These are phyloP conservation scores for Acronicta leporina DNA, from an alignment of 2,888 invertebrate species.

Conservation along the genomic window DNA sequence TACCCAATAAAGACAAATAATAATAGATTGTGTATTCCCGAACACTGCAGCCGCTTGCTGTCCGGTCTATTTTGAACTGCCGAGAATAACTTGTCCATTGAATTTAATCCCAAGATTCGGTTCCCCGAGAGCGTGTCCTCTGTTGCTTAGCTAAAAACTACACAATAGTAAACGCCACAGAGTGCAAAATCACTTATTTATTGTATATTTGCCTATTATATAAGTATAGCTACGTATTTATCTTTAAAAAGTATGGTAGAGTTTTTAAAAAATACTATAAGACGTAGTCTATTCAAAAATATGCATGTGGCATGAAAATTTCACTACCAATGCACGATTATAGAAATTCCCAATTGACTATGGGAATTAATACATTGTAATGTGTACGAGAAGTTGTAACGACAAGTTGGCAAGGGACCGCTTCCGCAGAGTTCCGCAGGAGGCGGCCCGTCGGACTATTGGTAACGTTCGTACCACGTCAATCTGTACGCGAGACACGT, in stretches of 20 bases:
- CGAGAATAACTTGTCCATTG: constrained; percentile 34
- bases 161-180: constrained; percentile 8
- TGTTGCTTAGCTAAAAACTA: constrained; percentile 13
- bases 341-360: constrained; percentile 31
- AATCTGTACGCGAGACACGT: constrained; percentile 62
- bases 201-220: not conserved
- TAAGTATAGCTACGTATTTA: not conserved
- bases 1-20: constrained; percentile 13
- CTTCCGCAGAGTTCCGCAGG: constrained; percentile 51
- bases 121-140: constrained; percentile 15
- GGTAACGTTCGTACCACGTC: constrained; percentile 27
- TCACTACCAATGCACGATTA: constrained; percentile 19
- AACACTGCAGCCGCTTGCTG: constrained; percentile 25
- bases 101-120: constrained; percentile 22
- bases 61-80: constrained; percentile 37
- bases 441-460: constrained; percentile 47
- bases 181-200: not conserved
- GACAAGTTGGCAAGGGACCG: constrained; percentile 58
- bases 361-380: constrained; percentile 48
- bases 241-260: not conserved
- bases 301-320: constrained; percentile 9
- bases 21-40: constrained; percentile 34
- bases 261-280: not conserved
- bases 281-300: not conserved
- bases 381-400: constrained; percentile 49